A percentile compares a stretch with the other conserved stretches of the same genome.
Conservation (phyloP, 2,113 vertebrate genomes). For the Aegithalos caudatus region DNA sequence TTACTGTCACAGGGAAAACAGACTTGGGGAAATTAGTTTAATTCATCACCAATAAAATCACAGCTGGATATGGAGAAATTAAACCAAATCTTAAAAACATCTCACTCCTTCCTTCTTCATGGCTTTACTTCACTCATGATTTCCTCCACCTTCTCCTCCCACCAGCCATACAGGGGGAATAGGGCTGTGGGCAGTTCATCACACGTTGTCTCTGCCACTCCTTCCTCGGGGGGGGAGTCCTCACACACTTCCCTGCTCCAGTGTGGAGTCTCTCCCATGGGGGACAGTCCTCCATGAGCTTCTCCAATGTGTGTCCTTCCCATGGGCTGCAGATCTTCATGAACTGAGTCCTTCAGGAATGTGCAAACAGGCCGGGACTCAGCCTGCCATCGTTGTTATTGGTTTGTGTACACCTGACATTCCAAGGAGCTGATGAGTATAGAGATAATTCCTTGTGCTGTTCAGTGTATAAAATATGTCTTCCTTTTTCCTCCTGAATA, state of each 20-base stretch:
- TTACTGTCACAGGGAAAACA: neutral
- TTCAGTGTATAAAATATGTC: neutral
- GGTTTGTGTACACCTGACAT: neutral
- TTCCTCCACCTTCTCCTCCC: neutral
- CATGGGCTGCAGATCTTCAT: neutral
- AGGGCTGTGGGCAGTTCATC: neutral
- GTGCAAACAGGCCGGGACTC: neutral
- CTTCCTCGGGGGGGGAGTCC: neutral
- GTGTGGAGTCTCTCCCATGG: neutral
- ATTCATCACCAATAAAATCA: neutral
- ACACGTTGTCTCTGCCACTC: fast-evolving
- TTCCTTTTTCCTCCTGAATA: neutral
- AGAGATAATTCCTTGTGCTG: neutral
- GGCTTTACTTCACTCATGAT: neutral
- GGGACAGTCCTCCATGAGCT: neutral
- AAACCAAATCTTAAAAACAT: neutral
- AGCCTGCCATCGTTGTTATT: neutral
- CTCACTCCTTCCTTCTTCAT: neutral
- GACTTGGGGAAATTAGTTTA: neutral
- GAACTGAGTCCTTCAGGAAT: neutral
- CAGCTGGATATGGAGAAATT: neutral
- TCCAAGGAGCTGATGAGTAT: neutral
- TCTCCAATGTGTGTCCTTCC: neutral
- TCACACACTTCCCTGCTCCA: neutral
- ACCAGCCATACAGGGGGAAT: fast-evolving